Evolutionary conservation across 2,888 invertebrate genomes (phyloP).

Genomic region (Cremastobaeus sp.): DNA sequence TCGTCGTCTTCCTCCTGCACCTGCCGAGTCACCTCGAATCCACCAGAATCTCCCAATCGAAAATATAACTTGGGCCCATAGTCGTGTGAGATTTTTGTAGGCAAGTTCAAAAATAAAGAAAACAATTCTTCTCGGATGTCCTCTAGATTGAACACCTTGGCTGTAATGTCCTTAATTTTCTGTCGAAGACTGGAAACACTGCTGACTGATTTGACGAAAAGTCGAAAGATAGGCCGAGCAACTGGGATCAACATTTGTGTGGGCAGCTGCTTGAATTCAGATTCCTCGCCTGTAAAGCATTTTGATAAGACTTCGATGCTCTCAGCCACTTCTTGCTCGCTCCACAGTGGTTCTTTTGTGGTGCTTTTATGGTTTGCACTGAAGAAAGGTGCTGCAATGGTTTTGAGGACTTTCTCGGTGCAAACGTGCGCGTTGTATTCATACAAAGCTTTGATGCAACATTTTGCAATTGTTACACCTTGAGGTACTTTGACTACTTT

Average conservation of each 20-base stretch:
- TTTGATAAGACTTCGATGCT: constrained; percentile 74
- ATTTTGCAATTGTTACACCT: constrained; percentile 79
- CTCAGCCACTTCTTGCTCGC: constrained; percentile 71
- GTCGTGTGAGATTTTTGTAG: constrained; percentile 36
- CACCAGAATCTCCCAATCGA: constrained; percentile 69
- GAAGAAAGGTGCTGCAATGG: constrained; percentile 72
- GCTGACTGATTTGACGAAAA: constrained; percentile 66
- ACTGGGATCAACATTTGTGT: constrained; percentile 66
- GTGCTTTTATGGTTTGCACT: constrained; percentile 12
- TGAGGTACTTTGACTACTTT: constrained; percentile 68
- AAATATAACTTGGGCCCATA: constrained; percentile 69
- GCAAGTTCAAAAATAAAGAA: constrained; percentile 65
- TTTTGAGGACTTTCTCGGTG: constrained; percentile 75
- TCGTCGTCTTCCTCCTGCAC: constrained; percentile 66
- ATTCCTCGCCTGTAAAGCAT: constrained; percentile 72
- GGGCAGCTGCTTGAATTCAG: constrained; percentile 74
- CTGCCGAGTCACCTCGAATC: constrained; percentile 66
- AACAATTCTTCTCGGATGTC: constrained; percentile 64
- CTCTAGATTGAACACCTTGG: constrained; percentile 66
- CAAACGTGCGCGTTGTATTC: constrained; percentile 79
- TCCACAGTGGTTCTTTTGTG: constrained; percentile 31
- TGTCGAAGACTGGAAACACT: constrained; percentile 67
- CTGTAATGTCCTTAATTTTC: constrained; percentile 66
- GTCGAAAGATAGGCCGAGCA: constrained; percentile 71
- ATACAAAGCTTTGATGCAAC: constrained; percentile 80